A percentile compares a stretch with the other conserved stretches of the same genome.
phyloP scores from a whole-genome alignment of 2,797 vertebrate species.

The Novumbra hubbsi region DNA sequence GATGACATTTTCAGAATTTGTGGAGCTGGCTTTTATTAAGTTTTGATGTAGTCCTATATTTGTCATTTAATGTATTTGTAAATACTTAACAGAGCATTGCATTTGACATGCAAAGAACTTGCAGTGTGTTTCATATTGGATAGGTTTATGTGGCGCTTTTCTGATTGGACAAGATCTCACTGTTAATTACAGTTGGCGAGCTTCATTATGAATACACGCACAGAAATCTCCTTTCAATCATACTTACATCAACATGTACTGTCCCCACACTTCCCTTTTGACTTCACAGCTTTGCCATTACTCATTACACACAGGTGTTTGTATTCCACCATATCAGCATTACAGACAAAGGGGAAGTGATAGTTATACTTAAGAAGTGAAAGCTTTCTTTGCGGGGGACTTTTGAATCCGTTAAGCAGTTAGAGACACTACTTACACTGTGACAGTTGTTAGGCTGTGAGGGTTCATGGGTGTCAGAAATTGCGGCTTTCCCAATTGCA shows the following conservation, averaged over 20 bases:
- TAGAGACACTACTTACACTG: slow-evolving; percentile 26
- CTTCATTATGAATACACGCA: background rate
- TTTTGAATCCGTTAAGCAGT: slow-evolving; percentile 43
- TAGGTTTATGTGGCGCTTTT: background rate
- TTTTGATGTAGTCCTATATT: background rate
- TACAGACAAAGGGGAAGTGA: slow-evolving; percentile 49
- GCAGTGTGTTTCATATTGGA: too few species aligned
- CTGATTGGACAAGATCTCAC: background rate
- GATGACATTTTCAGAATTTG: background rate
- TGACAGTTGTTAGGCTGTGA: background rate
- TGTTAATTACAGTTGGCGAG: background rate
- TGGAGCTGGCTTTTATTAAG: background rate
- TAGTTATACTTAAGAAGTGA: slow-evolving; percentile 57
- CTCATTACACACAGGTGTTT: slow-evolving; percentile 17
- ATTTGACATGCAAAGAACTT: too few species aligned
- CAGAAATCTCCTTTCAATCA: background rate
- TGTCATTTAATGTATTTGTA: background rate
- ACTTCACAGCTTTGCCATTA: background rate
- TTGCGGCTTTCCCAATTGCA: slow-evolving; percentile 14
- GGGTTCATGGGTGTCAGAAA: background rate
- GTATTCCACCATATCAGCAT: background rate
- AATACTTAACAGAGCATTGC: background rate
- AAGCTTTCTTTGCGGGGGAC: slow-evolving; percentile 46
- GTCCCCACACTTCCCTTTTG: background rate
- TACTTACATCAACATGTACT: background rate